phyloP scores from a whole-genome alignment of 2,888 invertebrate genomes.

The Rotaria sp. region DNA sequence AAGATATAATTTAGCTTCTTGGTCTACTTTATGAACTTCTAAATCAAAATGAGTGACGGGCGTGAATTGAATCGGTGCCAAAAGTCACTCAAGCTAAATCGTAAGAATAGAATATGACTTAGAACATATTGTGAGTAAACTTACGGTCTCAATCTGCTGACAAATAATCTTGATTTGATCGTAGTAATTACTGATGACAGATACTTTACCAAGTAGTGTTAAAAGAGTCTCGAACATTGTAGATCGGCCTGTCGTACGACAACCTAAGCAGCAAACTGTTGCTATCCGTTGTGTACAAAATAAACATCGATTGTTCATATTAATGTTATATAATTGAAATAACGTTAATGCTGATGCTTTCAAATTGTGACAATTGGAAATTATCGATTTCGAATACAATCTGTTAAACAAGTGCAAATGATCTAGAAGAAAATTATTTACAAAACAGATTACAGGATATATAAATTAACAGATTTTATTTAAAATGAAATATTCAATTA shows the following conservation, averaged over 20 bases:
- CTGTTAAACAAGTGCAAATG: not conserved
- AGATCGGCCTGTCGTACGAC: not conserved
- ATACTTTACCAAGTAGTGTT: not conserved
- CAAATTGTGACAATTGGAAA: not conserved
- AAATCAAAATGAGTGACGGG: not conserved
- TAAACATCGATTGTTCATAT: not conserved
- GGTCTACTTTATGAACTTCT: not conserved
- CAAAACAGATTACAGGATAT: not conserved
- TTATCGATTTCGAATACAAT: not conserved
- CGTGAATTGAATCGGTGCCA: not conserved
- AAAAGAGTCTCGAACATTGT: not conserved
- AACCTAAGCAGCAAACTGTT: not conserved
- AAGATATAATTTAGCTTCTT: not conserved
- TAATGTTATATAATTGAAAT: not conserved
- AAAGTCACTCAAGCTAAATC: not conserved
- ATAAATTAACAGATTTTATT: not conserved
- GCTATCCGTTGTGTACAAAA: not conserved
- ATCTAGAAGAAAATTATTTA: not conserved
- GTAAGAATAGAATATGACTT: not conserved
- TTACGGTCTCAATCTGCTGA: not conserved
- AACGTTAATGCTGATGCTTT: not conserved
- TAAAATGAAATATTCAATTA: too few species aligned
- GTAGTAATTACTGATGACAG: not conserved
- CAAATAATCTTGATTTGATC: not conserved
- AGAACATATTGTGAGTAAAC: not conserved